These are phyloP conservation scores for Toxonevra muliebris DNA, from an alignment of 2,888 invertebrate genomes.

Conservation along the genomic window DNA sequence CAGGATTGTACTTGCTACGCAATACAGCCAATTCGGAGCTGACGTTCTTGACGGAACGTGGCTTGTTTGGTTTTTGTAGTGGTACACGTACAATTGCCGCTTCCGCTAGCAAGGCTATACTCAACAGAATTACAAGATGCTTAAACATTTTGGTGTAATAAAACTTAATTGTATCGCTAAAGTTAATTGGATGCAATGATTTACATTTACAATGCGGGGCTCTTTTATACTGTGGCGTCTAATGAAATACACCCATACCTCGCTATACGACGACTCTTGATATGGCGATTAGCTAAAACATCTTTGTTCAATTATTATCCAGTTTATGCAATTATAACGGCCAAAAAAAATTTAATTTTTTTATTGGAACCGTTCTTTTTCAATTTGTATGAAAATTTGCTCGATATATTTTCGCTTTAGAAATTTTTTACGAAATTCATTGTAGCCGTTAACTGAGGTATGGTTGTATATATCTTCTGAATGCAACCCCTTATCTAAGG, in stretches of 20 bases:
- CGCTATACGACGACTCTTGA: too few relatives aligned
- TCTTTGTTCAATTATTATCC: too few relatives aligned
- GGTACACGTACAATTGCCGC: constrained; percentile 35
- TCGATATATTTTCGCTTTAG: too few relatives aligned
- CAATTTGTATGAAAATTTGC: too few relatives aligned
- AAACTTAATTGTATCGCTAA: too few relatives aligned
- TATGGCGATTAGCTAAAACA: too few relatives aligned
- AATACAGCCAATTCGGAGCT: constrained; percentile 35
- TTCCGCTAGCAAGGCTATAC: constrained; percentile 32
- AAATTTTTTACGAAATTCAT: too few relatives aligned
- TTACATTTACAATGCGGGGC: not conserved
- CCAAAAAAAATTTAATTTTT: too few relatives aligned
- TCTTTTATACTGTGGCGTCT: not conserved
- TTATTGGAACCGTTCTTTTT: too few relatives aligned
- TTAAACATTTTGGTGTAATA: constrained; percentile 12
- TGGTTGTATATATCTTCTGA: too few relatives aligned
- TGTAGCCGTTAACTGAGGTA: too few relatives aligned
- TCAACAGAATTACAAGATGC: constrained; percentile 13
- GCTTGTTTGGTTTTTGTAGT: constrained; percentile 13
- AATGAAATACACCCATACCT: not conserved
- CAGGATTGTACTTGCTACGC: constrained; percentile 36
- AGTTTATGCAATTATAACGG: too few relatives aligned
- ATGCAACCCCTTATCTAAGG: not conserved
- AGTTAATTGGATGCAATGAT: not conserved
- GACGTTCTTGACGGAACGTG: constrained; percentile 32